A percentile compares a stretch with the other conserved stretches of the same genome.
These are phyloP conservation scores for Pachyrhynchus sulphureomaculatus DNA, from an alignment of 1,140 invertebrate genomes.

Conservation along the genomic window DNA sequence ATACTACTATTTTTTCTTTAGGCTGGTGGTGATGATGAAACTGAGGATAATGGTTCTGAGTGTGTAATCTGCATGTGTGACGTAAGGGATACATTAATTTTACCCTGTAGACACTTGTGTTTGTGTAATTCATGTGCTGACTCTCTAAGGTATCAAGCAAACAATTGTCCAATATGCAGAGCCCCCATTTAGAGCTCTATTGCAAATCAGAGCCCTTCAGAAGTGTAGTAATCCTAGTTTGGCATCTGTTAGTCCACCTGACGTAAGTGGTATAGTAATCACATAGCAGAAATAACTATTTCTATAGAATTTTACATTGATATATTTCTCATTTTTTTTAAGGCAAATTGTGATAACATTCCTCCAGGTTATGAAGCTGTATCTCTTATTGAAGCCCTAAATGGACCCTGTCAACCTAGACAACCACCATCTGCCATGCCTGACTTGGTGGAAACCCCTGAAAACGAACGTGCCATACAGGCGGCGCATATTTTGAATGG, in stretches of 20 bases:
- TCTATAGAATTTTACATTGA: background rate
- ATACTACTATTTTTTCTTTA: constrained; percentile 11
- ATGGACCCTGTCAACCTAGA: constrained; percentile 78
- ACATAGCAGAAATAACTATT: background rate
- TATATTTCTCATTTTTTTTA: constrained; percentile 2
- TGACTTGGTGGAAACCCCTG: constrained; percentile 54
- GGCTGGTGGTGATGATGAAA: constrained; percentile 80
- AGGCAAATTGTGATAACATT: constrained; percentile 73
- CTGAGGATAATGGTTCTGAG: constrained; percentile 95
- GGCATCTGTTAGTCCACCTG: constrained; percentile 56
- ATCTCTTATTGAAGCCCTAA: constrained; percentile 96
- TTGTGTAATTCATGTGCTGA: constrained; percentile 97
- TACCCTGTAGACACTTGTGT: constrained; percentile 97
- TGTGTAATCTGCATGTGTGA: constrained; percentile 99
- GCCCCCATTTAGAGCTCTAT: constrained; percentile 93
- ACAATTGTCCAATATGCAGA: constrained; percentile 97
- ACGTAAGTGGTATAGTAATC: constrained; percentile 47
- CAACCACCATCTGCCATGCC: constrained; percentile 57
- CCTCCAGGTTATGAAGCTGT: constrained; percentile 93
- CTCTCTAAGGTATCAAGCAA: constrained; percentile 94
- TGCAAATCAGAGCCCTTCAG: constrained; percentile 94
- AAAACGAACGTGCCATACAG: constrained; percentile 54
- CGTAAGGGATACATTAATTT: constrained; percentile 93
- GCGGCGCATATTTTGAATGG: constrained; percentile 69
- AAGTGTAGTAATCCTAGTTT: constrained; percentile 63